A percentile compares a stretch with the other conserved stretches of the same genome.
Conservation (phyloP, 2,797 vertebrate genomes). For the Cuniculus paca region DNA sequence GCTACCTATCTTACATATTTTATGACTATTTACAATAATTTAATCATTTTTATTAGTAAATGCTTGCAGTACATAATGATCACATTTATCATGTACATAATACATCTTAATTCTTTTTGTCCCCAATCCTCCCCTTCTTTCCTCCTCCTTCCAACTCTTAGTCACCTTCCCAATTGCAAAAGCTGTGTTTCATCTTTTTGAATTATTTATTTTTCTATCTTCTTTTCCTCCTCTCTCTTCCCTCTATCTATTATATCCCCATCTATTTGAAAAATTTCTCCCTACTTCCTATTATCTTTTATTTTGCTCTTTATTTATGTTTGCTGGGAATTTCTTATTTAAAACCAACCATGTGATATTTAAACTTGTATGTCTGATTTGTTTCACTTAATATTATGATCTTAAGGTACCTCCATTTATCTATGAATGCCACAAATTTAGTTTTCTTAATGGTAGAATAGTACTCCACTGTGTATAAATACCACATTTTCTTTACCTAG, state of each 20-base stretch:
- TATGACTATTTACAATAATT: neutral
- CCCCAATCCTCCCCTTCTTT: neutral
- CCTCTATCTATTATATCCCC: neutral
- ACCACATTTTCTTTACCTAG: neutral
- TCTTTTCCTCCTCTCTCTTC: neutral
- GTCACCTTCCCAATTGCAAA: neutral
- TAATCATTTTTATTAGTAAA: neutral
- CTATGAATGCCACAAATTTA: neutral
- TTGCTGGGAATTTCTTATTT: neutral
- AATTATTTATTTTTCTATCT: neutral
- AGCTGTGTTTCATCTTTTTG: neutral
- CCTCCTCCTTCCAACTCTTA: neutral
- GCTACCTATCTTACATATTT: neutral
- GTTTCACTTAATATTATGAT: neutral
- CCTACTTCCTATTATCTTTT: neutral
- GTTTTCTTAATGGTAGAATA: neutral
- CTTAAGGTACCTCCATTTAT: neutral
- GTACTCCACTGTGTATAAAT: neutral
- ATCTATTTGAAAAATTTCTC: neutral
- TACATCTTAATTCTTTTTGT: neutral
- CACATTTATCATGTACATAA: neutral
- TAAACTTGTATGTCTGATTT: neutral
- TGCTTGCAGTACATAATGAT: neutral
- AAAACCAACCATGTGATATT: neutral
- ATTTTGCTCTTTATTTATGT: neutral